These are phyloP conservation scores for Temnothorax longispinosus DNA, from an alignment of 1,140 invertebrate genomes.

Conservation along the genomic window DNA sequence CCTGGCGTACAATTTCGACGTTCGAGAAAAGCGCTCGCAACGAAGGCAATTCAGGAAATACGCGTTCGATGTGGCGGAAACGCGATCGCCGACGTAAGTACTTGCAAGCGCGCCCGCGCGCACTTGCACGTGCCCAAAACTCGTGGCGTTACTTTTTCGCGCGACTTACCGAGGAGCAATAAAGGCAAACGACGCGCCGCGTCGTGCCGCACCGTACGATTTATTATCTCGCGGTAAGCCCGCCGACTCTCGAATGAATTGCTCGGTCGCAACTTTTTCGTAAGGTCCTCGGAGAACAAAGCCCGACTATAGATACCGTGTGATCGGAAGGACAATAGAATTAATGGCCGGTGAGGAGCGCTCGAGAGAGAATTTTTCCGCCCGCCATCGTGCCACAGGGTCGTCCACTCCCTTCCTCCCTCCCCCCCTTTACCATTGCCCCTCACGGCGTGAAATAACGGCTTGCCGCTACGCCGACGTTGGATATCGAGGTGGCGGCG, in stretches of 20 bases:
- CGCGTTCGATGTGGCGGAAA: constrained; percentile 39
- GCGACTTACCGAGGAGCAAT: constrained; percentile 54
- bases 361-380: constrained; percentile 67
- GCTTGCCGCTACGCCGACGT: constrained; percentile 30
- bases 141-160: constrained; percentile 37
- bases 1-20: neutral
- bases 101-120: constrained; percentile 26
- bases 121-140: constrained; percentile 48
- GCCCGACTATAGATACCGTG: constrained; percentile 69
- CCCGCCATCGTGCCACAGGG: constrained; percentile 40
- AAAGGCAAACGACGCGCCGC: constrained; percentile 42
- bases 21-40: neutral
- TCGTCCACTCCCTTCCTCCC: neutral
- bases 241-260: constrained; percentile 70
- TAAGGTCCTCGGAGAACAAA: constrained; percentile 69
- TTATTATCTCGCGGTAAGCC: constrained; percentile 65
- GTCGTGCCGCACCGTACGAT: constrained; percentile 46
- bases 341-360: constrained; percentile 68
- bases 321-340: constrained; percentile 75
- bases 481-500: constrained; percentile 44
- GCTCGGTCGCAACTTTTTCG: constrained; percentile 70
- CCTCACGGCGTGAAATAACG: constrained; percentile 61
- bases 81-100: constrained; percentile 46
- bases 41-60: constrained; percentile 33
- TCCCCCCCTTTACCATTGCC: neutral